A percentile compares a stretch with the other conserved stretches of the same genome.
Evolutionary conservation across 2,888 invertebrate species (phyloP).

Genomic region (Hanleya hanleyi): DNA sequence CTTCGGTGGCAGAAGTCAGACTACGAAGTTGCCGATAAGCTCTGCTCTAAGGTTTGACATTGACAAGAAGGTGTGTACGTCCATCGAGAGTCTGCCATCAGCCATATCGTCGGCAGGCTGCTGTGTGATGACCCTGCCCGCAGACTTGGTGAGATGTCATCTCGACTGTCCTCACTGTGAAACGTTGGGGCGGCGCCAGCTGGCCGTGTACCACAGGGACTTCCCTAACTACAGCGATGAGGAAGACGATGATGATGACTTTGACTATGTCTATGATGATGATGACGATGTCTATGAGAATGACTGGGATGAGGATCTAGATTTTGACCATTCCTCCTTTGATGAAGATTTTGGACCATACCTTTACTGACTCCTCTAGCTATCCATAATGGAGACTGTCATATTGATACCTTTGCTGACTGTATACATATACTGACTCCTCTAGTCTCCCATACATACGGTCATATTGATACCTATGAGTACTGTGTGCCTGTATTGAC

Average conservation of each 20-base stretch:
- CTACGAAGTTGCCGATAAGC: background rate
- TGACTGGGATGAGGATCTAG: slow-evolving; percentile 15
- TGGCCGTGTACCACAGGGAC: slow-evolving; percentile 46
- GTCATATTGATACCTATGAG: too few relatives aligned
- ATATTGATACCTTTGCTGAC: too few relatives aligned
- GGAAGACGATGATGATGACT: slow-evolving; percentile 46
- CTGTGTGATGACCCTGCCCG: slow-evolving; percentile 43
- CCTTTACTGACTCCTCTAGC: too few relatives aligned
- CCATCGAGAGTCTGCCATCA: slow-evolving; percentile 40
- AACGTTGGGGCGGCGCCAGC: slow-evolving; percentile 38
- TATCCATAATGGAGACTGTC: too few relatives aligned
- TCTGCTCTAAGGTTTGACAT: background rate
- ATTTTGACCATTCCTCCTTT: slow-evolving; percentile 5
- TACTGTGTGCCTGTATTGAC: too few relatives aligned
- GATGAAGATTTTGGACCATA: slow-evolving; percentile 10
- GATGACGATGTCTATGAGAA: slow-evolving; percentile 18
- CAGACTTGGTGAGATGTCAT: slow-evolving; percentile 48
- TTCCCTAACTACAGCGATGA: slow-evolving; percentile 41
- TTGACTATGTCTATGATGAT: slow-evolving; percentile 37
- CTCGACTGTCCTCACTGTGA: slow-evolving; percentile 56
- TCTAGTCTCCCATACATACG: too few relatives aligned
- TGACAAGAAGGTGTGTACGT: background rate
- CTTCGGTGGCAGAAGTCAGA: slow-evolving; percentile 47
- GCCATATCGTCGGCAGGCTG: slow-evolving; percentile 46
- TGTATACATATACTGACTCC: too few relatives aligned